Conservation (phyloP, 1,140 invertebrate species). For the Cepaea nemoralis region DNA sequence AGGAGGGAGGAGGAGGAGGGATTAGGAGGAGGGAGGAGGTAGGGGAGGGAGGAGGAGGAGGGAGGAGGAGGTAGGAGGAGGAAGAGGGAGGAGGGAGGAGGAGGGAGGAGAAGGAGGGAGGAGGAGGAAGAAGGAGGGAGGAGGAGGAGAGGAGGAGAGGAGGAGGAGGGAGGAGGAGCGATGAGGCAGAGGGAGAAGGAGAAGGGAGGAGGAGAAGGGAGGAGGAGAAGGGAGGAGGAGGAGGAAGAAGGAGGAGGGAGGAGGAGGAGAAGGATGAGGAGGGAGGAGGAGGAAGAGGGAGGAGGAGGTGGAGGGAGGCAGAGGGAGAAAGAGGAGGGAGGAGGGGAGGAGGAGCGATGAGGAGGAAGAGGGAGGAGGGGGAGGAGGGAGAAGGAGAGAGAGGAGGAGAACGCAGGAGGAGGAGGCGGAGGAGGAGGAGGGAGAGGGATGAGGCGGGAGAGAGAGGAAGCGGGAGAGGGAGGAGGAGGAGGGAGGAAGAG, state of each 20-base stretch:
- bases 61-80: too few species aligned
- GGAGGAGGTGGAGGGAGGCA: too few species aligned
- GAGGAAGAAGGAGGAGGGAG: too few species aligned
- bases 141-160: conserved; percentile 8
- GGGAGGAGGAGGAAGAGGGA: too few species aligned
- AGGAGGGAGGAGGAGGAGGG: too few species aligned
- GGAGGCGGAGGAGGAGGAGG: too few species aligned
- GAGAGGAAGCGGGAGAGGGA: too few species aligned
- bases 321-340: conserved; percentile 8
- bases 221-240: conserved; percentile 8
- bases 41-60: too few species aligned
- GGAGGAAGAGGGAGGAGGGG: conserved; percentile 8
- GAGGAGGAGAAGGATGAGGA: too few species aligned
- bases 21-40: too few species aligned
- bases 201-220: conserved; percentile 1
- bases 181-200: not conserved
- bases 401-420: not conserved
- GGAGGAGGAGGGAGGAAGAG: conserved; percentile 9
- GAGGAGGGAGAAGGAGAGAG: conserved; percentile 9
- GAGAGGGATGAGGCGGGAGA: too few species aligned
- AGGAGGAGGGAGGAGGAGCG: conserved; percentile 1
- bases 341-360: not conserved
- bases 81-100: conserved; percentile 1
- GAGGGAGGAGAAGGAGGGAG: conserved; percentile 8
- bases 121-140: conserved; percentile 4